Conservation (phyloP, 1,140 invertebrate species). For the Yoshiicerus persimilis region DNA sequence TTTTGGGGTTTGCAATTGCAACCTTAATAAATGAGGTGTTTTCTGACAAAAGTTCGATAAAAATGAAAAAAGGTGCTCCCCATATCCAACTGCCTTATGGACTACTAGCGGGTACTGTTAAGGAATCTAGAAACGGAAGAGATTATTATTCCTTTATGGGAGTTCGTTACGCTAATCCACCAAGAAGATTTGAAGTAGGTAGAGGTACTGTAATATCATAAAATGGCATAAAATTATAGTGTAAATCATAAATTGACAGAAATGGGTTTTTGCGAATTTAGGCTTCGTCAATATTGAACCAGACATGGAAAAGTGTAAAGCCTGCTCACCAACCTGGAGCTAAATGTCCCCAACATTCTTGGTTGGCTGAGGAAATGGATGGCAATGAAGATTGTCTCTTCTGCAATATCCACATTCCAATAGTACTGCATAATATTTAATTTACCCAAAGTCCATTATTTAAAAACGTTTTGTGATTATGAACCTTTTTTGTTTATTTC, state of each 20-base stretch:
- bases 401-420: neutral
- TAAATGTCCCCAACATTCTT: constrained; percentile 47
- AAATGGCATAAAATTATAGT: no score
- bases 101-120: neutral
- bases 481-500: neutral
- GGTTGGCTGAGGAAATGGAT: rapidly evolving
- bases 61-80: neutral
- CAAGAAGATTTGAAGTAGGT: constrained; percentile 27
- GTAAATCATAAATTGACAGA: no score
- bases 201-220: no score
- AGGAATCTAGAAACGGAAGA: neutral
- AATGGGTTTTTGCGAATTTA: no score
- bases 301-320: constrained; percentile 32
- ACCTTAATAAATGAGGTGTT: neutral
- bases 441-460: neutral
- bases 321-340: constrained; percentile 31
- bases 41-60: neutral
- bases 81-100: neutral
- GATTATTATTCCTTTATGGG: constrained; percentile 4
- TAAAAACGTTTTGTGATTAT: neutral
- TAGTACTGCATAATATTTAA: neutral
- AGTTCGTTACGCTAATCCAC: constrained; percentile 8
- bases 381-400: neutral
- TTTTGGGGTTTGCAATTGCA: neutral
- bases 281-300: constrained; percentile 21